Conservation (phyloP, 2,797 vertebrate species). For the Acanthurus leucopareius region DNA sequence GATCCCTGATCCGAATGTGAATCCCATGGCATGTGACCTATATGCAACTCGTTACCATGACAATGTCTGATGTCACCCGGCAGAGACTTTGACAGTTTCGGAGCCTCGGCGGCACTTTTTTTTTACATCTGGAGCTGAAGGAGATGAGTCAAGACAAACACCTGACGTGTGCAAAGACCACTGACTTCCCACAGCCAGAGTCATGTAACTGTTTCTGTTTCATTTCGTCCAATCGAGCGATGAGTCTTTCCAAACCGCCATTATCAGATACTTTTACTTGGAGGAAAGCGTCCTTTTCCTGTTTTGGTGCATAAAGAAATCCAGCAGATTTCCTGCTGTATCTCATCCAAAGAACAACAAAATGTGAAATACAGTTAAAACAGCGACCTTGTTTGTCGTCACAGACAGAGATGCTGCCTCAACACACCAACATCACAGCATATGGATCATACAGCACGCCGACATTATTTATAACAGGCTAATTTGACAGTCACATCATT, state of each 20-base stretch:
- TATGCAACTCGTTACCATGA: conserved; percentile 44
- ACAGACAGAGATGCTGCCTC: too few relatives aligned
- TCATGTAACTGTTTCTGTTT: too few relatives aligned
- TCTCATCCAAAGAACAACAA: too few relatives aligned
- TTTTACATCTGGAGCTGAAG: background rate
- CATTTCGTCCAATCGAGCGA: too few relatives aligned
- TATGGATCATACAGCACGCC: background rate
- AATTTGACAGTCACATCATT: conserved; percentile 19
- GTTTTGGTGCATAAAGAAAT: background rate
- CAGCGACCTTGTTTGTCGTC: background rate
- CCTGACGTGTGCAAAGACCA: too few relatives aligned
- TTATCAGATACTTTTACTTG: background rate
- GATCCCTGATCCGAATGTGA: conserved; percentile 17
- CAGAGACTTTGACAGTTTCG: conserved; percentile 8
- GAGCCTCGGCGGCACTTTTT: background rate
- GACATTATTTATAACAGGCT: background rate
- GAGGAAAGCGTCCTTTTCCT: background rate
- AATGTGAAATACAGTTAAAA: background rate
- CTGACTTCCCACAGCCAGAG: too few relatives aligned
- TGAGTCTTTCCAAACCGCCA: too few relatives aligned
- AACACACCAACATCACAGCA: too few relatives aligned
- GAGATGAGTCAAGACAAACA: too few relatives aligned
- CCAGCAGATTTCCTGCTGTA: background rate
- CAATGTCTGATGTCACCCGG: conserved; percentile 25
- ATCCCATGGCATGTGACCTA: conserved; percentile 38